Evolutionary conservation across 2,113 vertebrate genomes (phyloP).

Genomic region (Trematocara marginatum): DNA sequence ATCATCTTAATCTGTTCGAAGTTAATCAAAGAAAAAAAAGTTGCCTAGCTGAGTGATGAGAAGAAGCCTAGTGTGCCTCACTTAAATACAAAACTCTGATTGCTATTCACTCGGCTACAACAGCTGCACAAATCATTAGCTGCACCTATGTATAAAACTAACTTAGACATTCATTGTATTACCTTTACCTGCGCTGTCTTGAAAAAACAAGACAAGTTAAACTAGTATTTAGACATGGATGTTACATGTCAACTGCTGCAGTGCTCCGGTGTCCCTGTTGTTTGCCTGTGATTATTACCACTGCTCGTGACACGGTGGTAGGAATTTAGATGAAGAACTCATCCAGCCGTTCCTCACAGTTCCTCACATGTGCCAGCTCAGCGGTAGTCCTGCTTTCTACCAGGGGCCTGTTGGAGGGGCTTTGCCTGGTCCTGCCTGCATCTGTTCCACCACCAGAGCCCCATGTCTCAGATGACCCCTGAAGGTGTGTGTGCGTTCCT

Average conservation of each 20-base stretch:
- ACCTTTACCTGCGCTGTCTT: neutral
- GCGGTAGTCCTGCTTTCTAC: conserved; percentile 11
- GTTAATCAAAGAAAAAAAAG: neutral
- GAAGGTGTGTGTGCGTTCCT: neutral
- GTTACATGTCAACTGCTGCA: neutral
- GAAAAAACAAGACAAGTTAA: neutral
- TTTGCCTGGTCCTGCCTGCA: neutral
- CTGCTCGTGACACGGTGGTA: neutral
- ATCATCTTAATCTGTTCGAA: neutral
- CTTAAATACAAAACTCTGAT: neutral
- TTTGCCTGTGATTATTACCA: neutral
- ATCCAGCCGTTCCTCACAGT: conserved; percentile 31
- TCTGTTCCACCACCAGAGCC: neutral
- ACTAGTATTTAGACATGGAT: neutral
- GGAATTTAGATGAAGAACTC: conserved; percentile 75
- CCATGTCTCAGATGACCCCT: neutral
- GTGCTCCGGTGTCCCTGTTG: neutral
- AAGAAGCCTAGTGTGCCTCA: neutral
- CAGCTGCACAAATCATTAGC: conserved; percentile 17
- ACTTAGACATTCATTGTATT: neutral
- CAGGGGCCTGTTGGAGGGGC: neutral
- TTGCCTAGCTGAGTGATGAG: neutral
- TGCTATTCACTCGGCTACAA: neutral
- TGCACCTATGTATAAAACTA: neutral
- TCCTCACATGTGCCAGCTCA: neutral